Evolutionary conservation across 2,888 invertebrate species (phyloP).

Genomic region (Parelbella ahira): DNA sequence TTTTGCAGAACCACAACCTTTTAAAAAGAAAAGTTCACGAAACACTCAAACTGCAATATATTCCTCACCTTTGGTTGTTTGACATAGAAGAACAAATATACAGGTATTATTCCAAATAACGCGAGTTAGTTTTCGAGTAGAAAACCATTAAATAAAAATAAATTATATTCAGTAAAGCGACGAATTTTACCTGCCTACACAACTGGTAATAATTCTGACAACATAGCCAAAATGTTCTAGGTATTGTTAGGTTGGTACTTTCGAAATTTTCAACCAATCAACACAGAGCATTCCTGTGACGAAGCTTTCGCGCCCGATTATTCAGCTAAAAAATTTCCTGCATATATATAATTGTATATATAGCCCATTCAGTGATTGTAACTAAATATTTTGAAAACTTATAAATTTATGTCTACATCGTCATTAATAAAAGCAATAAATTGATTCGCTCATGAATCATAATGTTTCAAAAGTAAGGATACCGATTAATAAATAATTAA

Average conservation of each 20-base stretch:
- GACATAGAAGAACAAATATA: constrained; percentile 41
- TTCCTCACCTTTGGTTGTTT: constrained; percentile 51
- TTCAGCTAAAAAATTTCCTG: constrained; percentile 48
- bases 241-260: constrained; percentile 59
- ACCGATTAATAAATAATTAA: background rate
- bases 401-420: too few relatives aligned
- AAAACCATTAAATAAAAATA: constrained; percentile 69
- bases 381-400: constrained; percentile 2
- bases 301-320: constrained; percentile 74
- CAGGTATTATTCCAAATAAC: constrained; percentile 46
- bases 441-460: too few relatives aligned
- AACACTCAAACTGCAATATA: constrained; percentile 53
- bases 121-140: constrained; percentile 49
- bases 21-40: constrained; percentile 69
- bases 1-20: constrained; percentile 75
- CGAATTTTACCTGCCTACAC: constrained; percentile 75
- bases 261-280: constrained; percentile 59
- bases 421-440: too few relatives aligned
- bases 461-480: too few relatives aligned
- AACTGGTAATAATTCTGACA: constrained; percentile 76
- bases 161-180: constrained; percentile 59
- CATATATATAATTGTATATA: background rate
- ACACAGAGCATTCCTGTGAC: constrained; percentile 45
- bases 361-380: background rate
- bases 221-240: constrained; percentile 62